Evolutionary conservation across 2,888 invertebrate species (phyloP), one percentile per base, ranked within the genome.

Genomic region (Caenorhabditis wallacei): DNA sequence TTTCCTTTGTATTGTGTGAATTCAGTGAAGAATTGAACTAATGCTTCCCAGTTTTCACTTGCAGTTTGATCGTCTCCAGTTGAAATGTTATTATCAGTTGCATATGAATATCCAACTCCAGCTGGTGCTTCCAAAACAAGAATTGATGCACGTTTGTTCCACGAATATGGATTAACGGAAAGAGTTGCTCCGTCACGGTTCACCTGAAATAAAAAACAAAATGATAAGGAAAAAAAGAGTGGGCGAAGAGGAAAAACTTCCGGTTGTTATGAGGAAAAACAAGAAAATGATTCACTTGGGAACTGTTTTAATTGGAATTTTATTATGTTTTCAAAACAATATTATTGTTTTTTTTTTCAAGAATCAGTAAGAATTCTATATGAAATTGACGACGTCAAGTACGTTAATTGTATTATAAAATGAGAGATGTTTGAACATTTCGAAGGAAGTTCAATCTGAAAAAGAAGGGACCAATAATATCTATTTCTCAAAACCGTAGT

Each of bases 91-190:
- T 92, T 91, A 85, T 93, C 92, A 18, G 88, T 88, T 10, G 93
- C 88, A 86, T 93, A 94, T 0, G 93, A 93, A 87, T 91, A 94
- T 4, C 94, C 94, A 35, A 94, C 94, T 59, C 94, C 93, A 35
- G 93, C 93, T n/a, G 94, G 94, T 0, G 93, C 92, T 88, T 94
- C 94, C 64, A 94, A 81, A 82, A 93, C 93, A 63, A 94, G 79
- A 80, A 94, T 92, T 92, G 54, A 92, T 81, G 93, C 93, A 53
- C 87, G 86, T 37, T 75, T 87, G 70, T 91, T 91, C 91, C 91
- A 91, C 40, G 84, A 83, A 68, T 89, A 89, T 2, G 84, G 88
- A 69, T 91, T 91, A 11, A 70, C 54, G 13, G 81, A 81, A 13
- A 90, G 80, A n/a, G 89, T 88, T 13, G 82, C 76, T 46, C 89